These are phyloP conservation scores for Siderastrea radians DNA, from an alignment of 92 coral and sea anemone species.

Conservation along the genomic window DNA sequence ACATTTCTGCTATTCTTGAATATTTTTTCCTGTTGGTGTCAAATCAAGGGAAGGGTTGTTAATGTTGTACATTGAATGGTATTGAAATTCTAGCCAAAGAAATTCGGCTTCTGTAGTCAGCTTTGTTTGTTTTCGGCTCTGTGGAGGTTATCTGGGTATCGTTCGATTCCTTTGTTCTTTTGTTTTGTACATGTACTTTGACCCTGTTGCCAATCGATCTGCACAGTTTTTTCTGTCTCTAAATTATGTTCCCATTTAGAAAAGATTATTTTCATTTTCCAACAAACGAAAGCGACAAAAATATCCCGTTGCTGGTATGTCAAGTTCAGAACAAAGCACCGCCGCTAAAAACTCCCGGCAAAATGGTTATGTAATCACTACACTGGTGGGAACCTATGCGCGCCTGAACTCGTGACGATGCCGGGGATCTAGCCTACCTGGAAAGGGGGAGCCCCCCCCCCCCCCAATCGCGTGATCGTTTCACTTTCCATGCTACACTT, in stretches of 20 bases:
- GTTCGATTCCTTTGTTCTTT: conserved; percentile 9
- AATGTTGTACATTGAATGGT: neutral
- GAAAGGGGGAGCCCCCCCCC: too few relatives aligned
- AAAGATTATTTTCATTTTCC: neutral
- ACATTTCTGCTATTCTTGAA: neutral
- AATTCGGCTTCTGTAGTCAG: neutral
- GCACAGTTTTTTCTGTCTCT: neutral
- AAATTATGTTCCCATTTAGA: neutral
- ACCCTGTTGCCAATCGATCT: neutral
- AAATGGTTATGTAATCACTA: too few relatives aligned
- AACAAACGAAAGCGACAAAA: neutral
- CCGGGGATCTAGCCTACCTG: too few relatives aligned
- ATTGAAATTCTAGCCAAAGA: neutral
- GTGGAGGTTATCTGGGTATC: neutral
- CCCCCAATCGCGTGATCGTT: too few relatives aligned
- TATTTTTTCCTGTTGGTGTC: too few relatives aligned
- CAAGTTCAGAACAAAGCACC: too few relatives aligned
- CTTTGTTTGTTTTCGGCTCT: neutral
- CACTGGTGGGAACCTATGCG: too few relatives aligned
- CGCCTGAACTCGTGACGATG: too few relatives aligned
- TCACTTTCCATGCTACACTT: too few relatives aligned
- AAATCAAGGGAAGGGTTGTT: neutral
- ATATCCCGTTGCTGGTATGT: too few relatives aligned
- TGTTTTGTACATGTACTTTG: conserved; percentile 3
- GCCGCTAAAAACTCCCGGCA: too few relatives aligned